phyloP scores from a whole-genome alignment of 2,113 vertebrate species.

The Phylloscopus trochilus region DNA sequence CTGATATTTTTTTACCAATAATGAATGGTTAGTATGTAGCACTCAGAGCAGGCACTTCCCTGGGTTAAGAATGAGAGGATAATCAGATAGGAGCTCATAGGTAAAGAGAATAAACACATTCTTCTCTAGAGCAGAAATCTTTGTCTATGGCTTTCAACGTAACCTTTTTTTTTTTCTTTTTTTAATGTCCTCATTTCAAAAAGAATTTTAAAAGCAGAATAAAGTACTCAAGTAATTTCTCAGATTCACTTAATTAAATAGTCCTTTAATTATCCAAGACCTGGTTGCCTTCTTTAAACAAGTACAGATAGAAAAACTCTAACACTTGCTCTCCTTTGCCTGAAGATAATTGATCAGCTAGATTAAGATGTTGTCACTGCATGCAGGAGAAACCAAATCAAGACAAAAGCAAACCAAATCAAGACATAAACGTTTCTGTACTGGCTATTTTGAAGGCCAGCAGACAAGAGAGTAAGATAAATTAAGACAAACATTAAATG shows the following conservation, averaged over 20 bases:
- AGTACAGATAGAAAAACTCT: neutral
- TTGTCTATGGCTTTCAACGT: neutral
- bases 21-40: neutral
- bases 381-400: neutral
- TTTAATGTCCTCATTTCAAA: neutral
- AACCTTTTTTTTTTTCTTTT: too few species aligned
- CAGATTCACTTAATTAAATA: neutral
- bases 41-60: neutral
- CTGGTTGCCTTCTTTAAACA: neutral
- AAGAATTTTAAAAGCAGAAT: neutral
- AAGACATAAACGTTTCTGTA: neutral
- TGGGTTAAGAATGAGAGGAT: neutral
- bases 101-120: neutral
- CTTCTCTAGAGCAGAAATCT: neutral
- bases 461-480: neutral
- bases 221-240: neutral
- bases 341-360: neutral
- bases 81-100: neutral
- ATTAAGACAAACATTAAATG: neutral
- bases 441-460: neutral
- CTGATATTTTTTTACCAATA: neutral
- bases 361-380: neutral
- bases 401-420: neutral
- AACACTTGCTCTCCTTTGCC: neutral
- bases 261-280: neutral